Evolutionary conservation across 2,888 invertebrate species (phyloP), one percentile per base, ranked within the genome.

Genomic region (Globia sparganii): DNA sequence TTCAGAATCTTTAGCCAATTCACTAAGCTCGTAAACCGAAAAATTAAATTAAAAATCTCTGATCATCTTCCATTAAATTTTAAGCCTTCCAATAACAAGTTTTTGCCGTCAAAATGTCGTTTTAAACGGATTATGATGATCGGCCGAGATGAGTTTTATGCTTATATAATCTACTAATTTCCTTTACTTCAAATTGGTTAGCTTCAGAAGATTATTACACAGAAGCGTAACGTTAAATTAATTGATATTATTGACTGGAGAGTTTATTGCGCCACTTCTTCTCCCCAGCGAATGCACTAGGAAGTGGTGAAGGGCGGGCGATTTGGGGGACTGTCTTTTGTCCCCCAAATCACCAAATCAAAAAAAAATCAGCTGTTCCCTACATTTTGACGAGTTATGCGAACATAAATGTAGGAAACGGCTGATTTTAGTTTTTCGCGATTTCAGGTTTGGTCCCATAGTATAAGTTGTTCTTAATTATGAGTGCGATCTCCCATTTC

Each of bases 131-230:
- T 84, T 84, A 72, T 64, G 46, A 77, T 67, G 77, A 75, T 83
- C 74, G 61, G 77, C 64, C 53, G 61, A 62, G 84, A 74, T 65
- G 75, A 70, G 74, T 77, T 84, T 80, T 75, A 84, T 84, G 81
- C 70, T 75, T 71, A 77, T 77, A 70, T 75, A 84, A 84, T 84
- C 83, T 84, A 71, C 77, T 84, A 84, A 84, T 84, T 84, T 77
- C 64, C 72, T 77, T 62, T 18, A 28, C 28, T 56, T 64, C 66
- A 64, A 75, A 84, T 72, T 75, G 67, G 56, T 77, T 77, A 72
- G 75, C 64, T 84, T 84, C 59, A 11, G 66, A 43, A 70, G 66
- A 72, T 77, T 71, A 76, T 83, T 62, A 71, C 68, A 46, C 73
- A 62, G 71, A 76, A 69, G 31, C 62, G 62, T 66, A n/a, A 18